Percentiles rank a stretch among this genome's conserved stretches.
Conservation (phyloP, 2,113 vertebrate species). For the Sander lucioperca region DNA sequence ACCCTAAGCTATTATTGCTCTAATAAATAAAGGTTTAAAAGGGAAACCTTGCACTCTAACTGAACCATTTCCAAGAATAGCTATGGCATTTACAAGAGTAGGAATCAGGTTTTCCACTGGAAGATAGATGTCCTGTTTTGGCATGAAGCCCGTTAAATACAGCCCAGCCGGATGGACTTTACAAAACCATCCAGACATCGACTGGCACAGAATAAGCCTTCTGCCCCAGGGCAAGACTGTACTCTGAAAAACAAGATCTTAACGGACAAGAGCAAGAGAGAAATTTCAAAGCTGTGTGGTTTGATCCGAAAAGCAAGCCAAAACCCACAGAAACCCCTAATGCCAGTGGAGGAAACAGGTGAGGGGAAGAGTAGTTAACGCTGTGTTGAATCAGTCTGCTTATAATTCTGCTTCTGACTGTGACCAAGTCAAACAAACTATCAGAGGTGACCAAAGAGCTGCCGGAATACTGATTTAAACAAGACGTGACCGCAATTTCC, state of each 20-base stretch:
- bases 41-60: not conserved
- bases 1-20: not conserved
- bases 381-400: slow-evolving; percentile 44
- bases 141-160: slow-evolving; percentile 12
- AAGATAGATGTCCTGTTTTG: slow-evolving; percentile 29
- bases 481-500: not conserved
- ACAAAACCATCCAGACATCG: slow-evolving; percentile 43
- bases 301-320: slow-evolving; percentile 70
- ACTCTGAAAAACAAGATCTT: slow-evolving; percentile 63
- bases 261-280: slow-evolving; percentile 23
- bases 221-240: slow-evolving; percentile 13
- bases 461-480: slow-evolving; percentile 4
- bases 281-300: slow-evolving; percentile 58
- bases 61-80: slow-evolving; percentile 37
- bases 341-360: slow-evolving; percentile 82
- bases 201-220: slow-evolving; percentile 35
- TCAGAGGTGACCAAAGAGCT: slow-evolving; percentile 1
- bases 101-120: slow-evolving; percentile 36
- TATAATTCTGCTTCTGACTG: slow-evolving; percentile 29
- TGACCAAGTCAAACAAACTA: slow-evolving; percentile 8
- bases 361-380: slow-evolving; percentile 72
- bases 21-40: slow-evolving; percentile 20
- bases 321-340: slow-evolving; percentile 75
- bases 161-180: slow-evolving; percentile 24
- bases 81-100: slow-evolving; percentile 34